Base-by-base conservation (phyloP, 2,888 invertebrate genomes). In the Zygaena filipendulae region DNA sequence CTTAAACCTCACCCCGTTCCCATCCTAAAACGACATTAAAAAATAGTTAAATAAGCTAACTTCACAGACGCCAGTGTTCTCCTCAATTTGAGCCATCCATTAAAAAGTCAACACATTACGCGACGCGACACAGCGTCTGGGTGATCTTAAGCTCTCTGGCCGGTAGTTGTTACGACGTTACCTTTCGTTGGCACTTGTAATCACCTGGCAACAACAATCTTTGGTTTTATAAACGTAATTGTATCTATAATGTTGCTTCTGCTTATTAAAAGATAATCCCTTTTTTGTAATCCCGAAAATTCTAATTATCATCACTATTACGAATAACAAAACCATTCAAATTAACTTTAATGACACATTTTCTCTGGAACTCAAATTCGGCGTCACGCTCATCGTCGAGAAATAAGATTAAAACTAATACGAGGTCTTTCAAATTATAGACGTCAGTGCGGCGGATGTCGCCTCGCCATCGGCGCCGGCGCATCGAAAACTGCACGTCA, bases 371-470 rank as follows among this genome's bases (percentile, higher is more conserved):
- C 57, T 52, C 52, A 52, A 51, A 52, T 59, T 49, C 55, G 57
- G 61, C 74, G 77, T 77, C 75, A 79, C 79, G 74, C 74, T 75
- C 69, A 54, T 66, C 62, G 55, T 52, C 50, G 61, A 56, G 59
- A 62, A 66, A 63, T 59, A 53, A 67, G 63, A 71, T 74, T 69
- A 71, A 61, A 70, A 71, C 69, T 77, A 74, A 79, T 79, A 74
- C 61, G 77, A 68, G 70, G 72, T 72, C 69, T 68, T 50, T 61
- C 61, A 79, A 79, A 79, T 79, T 75, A 79, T 71, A 79, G 74
- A 55, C 59, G 56, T 59, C 39, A 49, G 58, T 49, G 59, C 66
- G 59, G 67, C 69, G 72, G 71, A 68, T 75, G 77, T 71, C 74
- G 75, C 64, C 63, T 57, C 46, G 50, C 40, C 55, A 53, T 52